Evolutionary conservation across 2,113 vertebrate genomes (phyloP), one percentile per base, ranked within the genome.

Genomic region (Gadus macrocephalus): DNA sequence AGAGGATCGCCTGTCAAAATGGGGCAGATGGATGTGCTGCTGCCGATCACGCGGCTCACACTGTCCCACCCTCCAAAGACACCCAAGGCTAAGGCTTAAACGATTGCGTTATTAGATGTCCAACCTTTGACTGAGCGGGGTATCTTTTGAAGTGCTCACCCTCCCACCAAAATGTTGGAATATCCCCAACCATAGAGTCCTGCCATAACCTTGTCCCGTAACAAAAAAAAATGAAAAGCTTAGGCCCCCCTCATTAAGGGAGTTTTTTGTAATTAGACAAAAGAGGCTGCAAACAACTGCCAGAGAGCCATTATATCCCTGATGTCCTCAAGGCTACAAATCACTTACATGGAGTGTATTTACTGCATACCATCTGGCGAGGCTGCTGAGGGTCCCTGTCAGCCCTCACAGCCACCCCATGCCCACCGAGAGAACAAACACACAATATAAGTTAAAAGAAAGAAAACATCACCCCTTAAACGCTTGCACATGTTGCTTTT

Each of bases 261-360:
- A 78, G 70, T 72, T 79, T 82, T 85, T 76, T 87, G 83, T 88
- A 89, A 90, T 86, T 86, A 81, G 72, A 78, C 81, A 74, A 82
- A 80, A 85, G 80, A 86, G 79, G 73, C 81, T 85, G 73, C 81
- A 85, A 85, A 90, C 80, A 79, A 78, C 81, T 86, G 71, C 35
- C 75, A 82, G 83, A 85, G 75, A 64, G 74, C 69, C 76, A 72
- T 83, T 83, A 85, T 77, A 78, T 86, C 80, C 42, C 82, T 76
- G 72, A 79, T 86, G 82, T 88, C 83, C 81, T 88, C 72, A 78
- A 79, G 85, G 83, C 79, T 80, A 85, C 89, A 87, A 90, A 89
- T 90, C 83, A 82, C 81, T 87, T 84, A 62, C 78, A 82, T 86
- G 73, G 80, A 74, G 78, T 82, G 72, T 81, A 76, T 89, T 85